Conservation (phyloP, 2,888 invertebrate genomes). For the Dorcus parallelipipedus region DNA sequence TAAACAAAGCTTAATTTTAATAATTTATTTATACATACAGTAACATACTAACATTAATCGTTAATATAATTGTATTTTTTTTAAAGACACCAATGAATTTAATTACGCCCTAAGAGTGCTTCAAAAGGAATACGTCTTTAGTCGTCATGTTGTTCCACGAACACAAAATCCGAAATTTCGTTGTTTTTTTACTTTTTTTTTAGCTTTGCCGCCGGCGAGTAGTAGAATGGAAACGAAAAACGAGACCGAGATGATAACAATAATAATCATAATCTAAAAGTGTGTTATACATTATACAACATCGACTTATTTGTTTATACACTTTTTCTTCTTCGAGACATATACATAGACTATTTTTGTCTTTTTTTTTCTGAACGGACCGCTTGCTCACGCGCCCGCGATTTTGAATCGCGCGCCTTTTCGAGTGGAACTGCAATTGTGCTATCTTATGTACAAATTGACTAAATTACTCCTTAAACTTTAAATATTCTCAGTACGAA, state of each 20-base stretch:
- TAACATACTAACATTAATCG: slow-evolving; percentile 3
- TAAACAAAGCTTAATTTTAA: background rate
- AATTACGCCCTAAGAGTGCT: slow-evolving; percentile 1
- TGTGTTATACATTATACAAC: background rate
- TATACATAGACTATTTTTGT: background rate
- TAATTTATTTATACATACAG: slow-evolving; percentile 3
- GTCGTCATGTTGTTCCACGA: background rate
- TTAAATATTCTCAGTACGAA: slow-evolving; percentile 17
- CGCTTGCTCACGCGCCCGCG: background rate
- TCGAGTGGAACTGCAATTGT: slow-evolving; percentile 2
- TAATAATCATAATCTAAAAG: background rate
- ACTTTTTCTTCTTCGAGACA: background rate
- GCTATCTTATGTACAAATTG: slow-evolving; percentile 18
- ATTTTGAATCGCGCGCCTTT: background rate
- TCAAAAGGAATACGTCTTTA: background rate
- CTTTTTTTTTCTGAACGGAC: background rate
- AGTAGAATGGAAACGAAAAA: too few species aligned
- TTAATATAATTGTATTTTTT: background rate
- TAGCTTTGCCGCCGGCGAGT: too few species aligned
- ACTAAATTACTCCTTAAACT: slow-evolving; percentile 15
- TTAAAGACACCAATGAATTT: slow-evolving; percentile 1
- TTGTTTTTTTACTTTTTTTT: background rate
- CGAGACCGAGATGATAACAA: too few species aligned
- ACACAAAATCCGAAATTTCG: background rate
- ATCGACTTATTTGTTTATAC: slow-evolving; percentile 1